Conservation (phyloP, 2,113 vertebrate genomes). For the Mastomys coucha region DNA sequence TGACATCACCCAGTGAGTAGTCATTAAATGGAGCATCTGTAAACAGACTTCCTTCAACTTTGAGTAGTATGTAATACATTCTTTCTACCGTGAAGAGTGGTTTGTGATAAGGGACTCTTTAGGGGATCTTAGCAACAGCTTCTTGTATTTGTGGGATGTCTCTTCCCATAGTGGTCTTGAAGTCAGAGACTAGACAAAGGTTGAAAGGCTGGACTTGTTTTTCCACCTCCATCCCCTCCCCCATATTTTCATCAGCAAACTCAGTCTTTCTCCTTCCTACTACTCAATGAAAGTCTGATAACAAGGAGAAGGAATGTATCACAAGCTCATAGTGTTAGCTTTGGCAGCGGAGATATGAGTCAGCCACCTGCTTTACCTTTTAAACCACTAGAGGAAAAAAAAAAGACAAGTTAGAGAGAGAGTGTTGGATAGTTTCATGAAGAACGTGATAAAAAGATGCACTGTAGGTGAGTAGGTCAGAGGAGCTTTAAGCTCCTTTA, state of each 20-base stretch:
- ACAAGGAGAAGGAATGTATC: constrained; percentile 20
- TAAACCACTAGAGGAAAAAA: not conserved
- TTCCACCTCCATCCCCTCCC: not conserved
- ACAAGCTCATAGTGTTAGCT: not conserved
- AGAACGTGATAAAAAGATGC: not conserved
- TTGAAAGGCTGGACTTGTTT: not conserved
- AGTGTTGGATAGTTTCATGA: not conserved
- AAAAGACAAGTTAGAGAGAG: not conserved
- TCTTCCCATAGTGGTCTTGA: not conserved
- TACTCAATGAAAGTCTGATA: not conserved
- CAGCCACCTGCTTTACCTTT: not conserved
- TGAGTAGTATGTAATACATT: not conserved
- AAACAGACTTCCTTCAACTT: constrained; percentile 8
- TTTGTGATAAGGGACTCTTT: not conserved
- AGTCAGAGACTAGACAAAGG: not conserved
- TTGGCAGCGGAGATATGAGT: not conserved
- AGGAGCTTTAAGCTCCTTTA: not conserved
- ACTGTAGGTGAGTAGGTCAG: not conserved
- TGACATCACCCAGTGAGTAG: not conserved
- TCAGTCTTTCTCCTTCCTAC: not conserved
- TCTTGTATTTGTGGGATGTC: not conserved
- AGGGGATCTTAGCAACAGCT: not conserved
- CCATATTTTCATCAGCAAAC: not conserved
- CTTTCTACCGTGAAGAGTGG: not conserved
- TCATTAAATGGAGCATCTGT: not conserved